Percentiles rank a stretch among this genome's conserved stretches.
phyloP scores from a whole-genome alignment of 2,113 vertebrate species.

The Perca flavescens region DNA sequence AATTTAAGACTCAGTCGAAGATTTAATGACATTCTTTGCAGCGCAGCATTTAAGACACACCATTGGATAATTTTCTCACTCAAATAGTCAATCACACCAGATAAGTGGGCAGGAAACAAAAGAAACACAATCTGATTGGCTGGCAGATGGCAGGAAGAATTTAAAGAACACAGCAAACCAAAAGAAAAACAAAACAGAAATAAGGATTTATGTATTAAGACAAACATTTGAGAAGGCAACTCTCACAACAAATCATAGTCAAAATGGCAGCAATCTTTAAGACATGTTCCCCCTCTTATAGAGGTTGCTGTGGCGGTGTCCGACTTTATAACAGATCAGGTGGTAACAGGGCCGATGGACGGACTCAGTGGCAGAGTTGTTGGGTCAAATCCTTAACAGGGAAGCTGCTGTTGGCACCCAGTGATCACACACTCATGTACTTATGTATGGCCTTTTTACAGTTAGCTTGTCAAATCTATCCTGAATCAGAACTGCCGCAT shows the following conservation, averaged over 20 bases:
- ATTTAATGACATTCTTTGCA: constrained; percentile 45
- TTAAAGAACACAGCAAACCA: constrained; percentile 59
- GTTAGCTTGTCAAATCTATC: neutral
- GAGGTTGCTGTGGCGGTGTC: constrained; percentile 18
- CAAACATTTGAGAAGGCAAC: constrained; percentile 25
- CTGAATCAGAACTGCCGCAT: neutral
- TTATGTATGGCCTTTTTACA: constrained; percentile 22
- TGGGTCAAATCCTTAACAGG: constrained; percentile 49
- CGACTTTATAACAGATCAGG: neutral
- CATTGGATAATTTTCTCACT: constrained; percentile 32
- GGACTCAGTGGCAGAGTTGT: constrained; percentile 6
- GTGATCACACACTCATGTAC: constrained; percentile 11
- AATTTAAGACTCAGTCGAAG: constrained; percentile 9
- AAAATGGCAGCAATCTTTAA: constrained; percentile 71
- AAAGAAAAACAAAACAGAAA: constrained; percentile 17
- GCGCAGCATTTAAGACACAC: constrained; percentile 63
- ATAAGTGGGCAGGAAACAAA: constrained; percentile 18
- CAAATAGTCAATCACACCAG: constrained; percentile 16
- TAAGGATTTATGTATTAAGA: constrained; percentile 33
- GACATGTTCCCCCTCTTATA: constrained; percentile 36
- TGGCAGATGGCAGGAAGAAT: constrained; percentile 49
- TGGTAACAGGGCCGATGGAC: neutral
- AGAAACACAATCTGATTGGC: constrained; percentile 61
- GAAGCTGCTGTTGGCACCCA: constrained; percentile 49
- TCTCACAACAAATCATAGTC: constrained; percentile 40